Evolutionary conservation across 1,140 invertebrate genomes (phyloP).

Genomic region (Caenorhabditis brenneri): DNA sequence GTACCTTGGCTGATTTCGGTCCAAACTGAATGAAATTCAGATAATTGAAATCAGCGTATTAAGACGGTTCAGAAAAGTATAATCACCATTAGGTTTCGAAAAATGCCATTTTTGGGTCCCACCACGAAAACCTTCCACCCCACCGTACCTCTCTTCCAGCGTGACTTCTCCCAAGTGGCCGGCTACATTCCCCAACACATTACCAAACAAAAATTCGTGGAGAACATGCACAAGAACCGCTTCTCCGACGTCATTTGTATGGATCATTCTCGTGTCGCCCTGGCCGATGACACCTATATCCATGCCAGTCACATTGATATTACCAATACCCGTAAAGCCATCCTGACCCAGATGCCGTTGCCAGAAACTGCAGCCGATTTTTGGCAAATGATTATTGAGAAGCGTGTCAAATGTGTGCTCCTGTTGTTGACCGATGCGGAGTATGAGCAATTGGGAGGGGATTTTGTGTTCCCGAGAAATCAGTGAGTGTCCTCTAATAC

Average conservation of each 20-base stretch:
- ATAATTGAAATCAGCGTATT: too few species aligned
- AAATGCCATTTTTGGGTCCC: too few species aligned
- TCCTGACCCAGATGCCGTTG: slow-evolving; percentile 40
- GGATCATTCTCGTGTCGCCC: slow-evolving; percentile 9
- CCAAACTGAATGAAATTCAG: too few species aligned
- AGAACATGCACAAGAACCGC: slow-evolving; percentile 22
- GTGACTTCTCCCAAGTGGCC: slow-evolving; percentile 18
- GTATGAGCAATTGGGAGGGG: neutral
- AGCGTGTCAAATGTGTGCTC: slow-evolving; percentile 16
- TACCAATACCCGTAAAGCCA: neutral
- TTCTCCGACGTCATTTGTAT: slow-evolving; percentile 37
- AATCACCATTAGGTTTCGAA: too few species aligned
- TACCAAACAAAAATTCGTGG: slow-evolving; percentile 6
- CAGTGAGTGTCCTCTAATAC: neutral
- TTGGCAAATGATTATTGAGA: slow-evolving; percentile 47
- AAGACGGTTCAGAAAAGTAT: too few species aligned
- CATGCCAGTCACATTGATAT: slow-evolving; percentile 32
- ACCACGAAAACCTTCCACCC: too few species aligned
- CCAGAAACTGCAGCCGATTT: neutral
- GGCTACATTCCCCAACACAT: slow-evolving; percentile 31
- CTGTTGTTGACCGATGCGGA: slow-evolving; percentile 12
- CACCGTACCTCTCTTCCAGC: neutral
- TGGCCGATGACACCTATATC: slow-evolving; percentile 4
- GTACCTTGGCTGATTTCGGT: too few species aligned
- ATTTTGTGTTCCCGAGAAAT: slow-evolving; percentile 38